These are phyloP conservation scores for Oreonectes daqikongensis DNA, from an alignment of 2,797 vertebrate species.

Conservation along the genomic window DNA sequence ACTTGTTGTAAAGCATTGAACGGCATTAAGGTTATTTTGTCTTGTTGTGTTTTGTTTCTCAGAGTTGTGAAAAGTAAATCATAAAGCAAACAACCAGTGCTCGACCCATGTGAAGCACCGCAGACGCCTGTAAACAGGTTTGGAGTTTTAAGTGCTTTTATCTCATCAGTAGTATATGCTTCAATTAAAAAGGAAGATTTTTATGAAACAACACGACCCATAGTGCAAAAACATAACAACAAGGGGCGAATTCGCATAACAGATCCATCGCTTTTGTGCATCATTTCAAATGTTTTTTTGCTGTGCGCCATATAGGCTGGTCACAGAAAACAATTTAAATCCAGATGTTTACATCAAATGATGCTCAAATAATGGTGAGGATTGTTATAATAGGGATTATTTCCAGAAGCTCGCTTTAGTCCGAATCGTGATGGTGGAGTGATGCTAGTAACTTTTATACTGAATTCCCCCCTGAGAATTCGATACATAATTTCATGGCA, in stretches of 20 bases:
- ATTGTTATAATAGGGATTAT: neutral
- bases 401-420: neutral
- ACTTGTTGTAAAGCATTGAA: slow-evolving; percentile 34
- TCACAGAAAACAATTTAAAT: neutral
- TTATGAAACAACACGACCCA: slow-evolving; percentile 53
- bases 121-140: slow-evolving; percentile 52
- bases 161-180: slow-evolving; percentile 60
- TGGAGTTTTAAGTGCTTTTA: slow-evolving; percentile 72
- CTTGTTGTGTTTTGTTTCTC: slow-evolving; percentile 7
- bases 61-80: slow-evolving; percentile 16
- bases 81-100: slow-evolving; percentile 18
- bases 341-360: neutral
- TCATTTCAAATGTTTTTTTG: too few species aligned
- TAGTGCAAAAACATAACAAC: slow-evolving; percentile 21
- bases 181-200: neutral
- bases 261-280: too few species aligned
- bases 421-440: too few species aligned
- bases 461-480: slow-evolving; percentile 2
- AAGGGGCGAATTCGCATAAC: slow-evolving; percentile 4
- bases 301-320: too few species aligned
- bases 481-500: neutral
- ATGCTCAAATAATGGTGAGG: too few species aligned
- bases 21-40: neutral
- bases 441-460: too few species aligned
- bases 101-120: slow-evolving; percentile 10